Evolutionary conservation across 2,888 invertebrate species (phyloP).

Genomic region (Junonia oenone): DNA sequence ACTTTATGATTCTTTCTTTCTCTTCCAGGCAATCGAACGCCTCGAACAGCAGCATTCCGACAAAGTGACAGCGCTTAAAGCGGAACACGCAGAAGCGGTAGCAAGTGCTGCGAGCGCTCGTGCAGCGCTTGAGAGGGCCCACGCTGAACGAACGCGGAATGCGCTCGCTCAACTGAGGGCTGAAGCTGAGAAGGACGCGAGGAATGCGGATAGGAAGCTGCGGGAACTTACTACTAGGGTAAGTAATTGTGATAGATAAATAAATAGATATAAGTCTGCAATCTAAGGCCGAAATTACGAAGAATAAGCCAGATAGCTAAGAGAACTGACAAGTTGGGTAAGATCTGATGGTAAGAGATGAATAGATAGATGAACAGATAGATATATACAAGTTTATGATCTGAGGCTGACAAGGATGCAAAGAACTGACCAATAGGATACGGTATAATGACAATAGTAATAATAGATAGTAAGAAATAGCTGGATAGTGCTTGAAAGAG

Average conservation of each 20-base stretch:
- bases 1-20: not conserved
- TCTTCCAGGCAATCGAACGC: constrained; percentile 48
- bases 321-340: not conserved
- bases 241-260: too few relatives aligned
- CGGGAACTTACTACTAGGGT: constrained; percentile 60
- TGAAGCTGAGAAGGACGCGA: constrained; percentile 51
- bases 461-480: too few relatives aligned
- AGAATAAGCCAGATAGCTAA: not conserved
- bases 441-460: too few relatives aligned
- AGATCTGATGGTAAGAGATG: not conserved
- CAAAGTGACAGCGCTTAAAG: constrained; percentile 39
- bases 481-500: too few relatives aligned
- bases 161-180: constrained; percentile 57
- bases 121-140: constrained; percentile 46
- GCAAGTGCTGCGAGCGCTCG: constrained; percentile 44
- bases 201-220: constrained; percentile 57
- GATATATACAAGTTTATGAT: too few relatives aligned
- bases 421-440: too few relatives aligned
- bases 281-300: not conserved
- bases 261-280: too few relatives aligned
- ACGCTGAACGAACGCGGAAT: constrained; percentile 53
- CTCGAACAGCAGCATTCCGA: constrained; percentile 51
- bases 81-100: constrained; percentile 44
- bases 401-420: too few relatives aligned
- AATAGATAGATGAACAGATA: too few relatives aligned